Evolutionary conservation across 2,113 vertebrate genomes (phyloP).

Genomic region (Psittacus erithacus): DNA sequence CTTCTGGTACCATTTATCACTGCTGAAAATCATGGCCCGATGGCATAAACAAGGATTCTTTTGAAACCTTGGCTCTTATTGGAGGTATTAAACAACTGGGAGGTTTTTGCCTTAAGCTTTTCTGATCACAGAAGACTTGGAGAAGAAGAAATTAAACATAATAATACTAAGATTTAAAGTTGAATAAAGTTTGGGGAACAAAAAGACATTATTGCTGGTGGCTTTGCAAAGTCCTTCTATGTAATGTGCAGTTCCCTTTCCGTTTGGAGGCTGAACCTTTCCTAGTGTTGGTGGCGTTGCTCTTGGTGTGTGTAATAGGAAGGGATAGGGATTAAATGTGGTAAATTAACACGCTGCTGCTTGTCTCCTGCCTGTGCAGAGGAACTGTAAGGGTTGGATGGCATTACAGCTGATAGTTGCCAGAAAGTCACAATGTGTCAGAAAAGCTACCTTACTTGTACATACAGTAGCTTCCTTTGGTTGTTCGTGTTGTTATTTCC

Average conservation of each 20-base stretch:
- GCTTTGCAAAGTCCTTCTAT: neutral
- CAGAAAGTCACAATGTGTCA: neutral
- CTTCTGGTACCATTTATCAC: neutral
- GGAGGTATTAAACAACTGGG: neutral
- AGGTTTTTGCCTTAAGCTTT: neutral
- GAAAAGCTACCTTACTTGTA: neutral
- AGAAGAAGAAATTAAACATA: neutral
- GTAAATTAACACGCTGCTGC: neutral
- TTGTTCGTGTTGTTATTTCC: conserved; percentile 37
- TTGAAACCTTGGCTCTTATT: neutral
- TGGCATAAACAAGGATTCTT: neutral
- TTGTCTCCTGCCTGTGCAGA: neutral
- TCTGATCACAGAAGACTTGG: neutral
- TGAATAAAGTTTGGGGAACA: neutral
- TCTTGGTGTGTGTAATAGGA: neutral
- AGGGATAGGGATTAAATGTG: neutral
- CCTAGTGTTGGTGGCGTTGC: neutral
- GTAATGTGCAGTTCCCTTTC: neutral
- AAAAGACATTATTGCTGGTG: neutral
- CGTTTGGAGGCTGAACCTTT: neutral
- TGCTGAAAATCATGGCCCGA: neutral
- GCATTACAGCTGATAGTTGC: neutral
- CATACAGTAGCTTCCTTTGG: neutral
- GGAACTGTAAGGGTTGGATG: neutral
- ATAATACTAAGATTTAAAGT: conserved; percentile 11